A percentile compares a stretch with the other conserved stretches of the same genome.
phyloP scores from a whole-genome alignment of 2,888 invertebrate species.

The Phrixothrix hirtus region DNA sequence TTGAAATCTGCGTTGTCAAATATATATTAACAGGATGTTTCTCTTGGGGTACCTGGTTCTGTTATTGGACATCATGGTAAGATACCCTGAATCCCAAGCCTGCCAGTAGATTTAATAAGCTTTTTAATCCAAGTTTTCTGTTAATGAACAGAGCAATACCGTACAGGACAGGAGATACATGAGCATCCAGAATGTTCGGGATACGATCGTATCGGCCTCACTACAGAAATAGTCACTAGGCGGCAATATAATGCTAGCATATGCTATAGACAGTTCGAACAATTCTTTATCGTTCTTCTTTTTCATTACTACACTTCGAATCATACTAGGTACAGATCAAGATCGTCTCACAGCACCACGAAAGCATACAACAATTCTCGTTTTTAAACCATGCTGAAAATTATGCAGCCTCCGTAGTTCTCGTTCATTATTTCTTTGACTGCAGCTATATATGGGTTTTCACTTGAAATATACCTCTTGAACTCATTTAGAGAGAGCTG shows the following conservation, averaged over 20 bases:
- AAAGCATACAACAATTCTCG: slow-evolving; percentile 7
- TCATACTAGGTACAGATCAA: slow-evolving; percentile 8
- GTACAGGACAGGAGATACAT: background rate
- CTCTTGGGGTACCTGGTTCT: background rate
- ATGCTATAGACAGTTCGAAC: slow-evolving; percentile 4
- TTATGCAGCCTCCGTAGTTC: background rate
- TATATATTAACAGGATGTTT: too few relatives aligned
- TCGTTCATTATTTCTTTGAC: slow-evolving; percentile 1
- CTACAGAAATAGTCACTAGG: background rate
- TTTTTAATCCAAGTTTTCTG: slow-evolving; percentile 1
- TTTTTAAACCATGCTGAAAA: background rate
- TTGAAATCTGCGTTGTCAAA: too few relatives aligned
- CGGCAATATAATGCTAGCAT: background rate
- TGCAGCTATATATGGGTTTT: background rate
- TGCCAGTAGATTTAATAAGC: background rate
- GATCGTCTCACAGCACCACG: slow-evolving; percentile 1
- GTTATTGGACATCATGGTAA: background rate
- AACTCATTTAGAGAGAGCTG: slow-evolving; percentile 4
- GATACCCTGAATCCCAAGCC: background rate
- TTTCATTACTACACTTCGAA: slow-evolving; percentile 1
- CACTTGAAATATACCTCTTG: background rate
- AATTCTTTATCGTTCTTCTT: slow-evolving; percentile 10
- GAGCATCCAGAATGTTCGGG: background rate
- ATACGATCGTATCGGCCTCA: background rate
- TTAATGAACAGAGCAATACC: background rate